Percentiles rank a stretch among this genome's conserved stretches.
Conservation (phyloP, 2,888 invertebrate genomes). For the Halocaridina rubra region DNA sequence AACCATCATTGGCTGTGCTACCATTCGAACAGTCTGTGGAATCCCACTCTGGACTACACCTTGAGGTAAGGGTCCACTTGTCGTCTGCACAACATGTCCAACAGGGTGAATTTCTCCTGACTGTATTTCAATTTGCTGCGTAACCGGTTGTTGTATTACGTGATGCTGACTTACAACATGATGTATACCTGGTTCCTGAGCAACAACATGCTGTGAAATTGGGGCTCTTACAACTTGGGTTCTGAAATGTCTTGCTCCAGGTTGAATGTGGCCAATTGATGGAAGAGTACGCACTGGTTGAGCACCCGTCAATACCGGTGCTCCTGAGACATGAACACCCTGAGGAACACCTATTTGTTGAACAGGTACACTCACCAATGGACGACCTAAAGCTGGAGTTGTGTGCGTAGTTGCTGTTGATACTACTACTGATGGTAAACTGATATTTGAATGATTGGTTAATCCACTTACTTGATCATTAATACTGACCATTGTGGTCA, state of each 20-base stretch:
- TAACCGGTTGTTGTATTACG: slow-evolving; percentile 32
- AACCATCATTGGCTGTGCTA: slow-evolving; percentile 55
- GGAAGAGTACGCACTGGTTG: slow-evolving; percentile 41
- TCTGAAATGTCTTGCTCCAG: slow-evolving; percentile 40
- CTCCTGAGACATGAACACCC: slow-evolving; percentile 7
- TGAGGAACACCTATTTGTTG: slow-evolving; percentile 40
- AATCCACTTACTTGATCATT: slow-evolving; percentile 50
- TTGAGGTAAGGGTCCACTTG: slow-evolving; percentile 25
- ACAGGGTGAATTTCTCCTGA: slow-evolving; percentile 34
- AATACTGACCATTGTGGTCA: slow-evolving; percentile 38
- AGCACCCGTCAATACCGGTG: background rate
- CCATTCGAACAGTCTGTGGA: slow-evolving; percentile 49
- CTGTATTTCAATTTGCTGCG: slow-evolving; percentile 29
- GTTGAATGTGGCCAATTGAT: slow-evolving; percentile 41
- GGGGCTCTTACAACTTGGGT: slow-evolving; percentile 45
- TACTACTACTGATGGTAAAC: background rate
- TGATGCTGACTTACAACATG: slow-evolving; percentile 42
- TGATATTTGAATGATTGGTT: slow-evolving; percentile 22
- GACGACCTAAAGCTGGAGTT: slow-evolving; percentile 40
- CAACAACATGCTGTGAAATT: slow-evolving; percentile 19
- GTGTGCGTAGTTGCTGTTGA: slow-evolving; percentile 42
- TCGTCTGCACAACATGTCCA: slow-evolving; percentile 47
- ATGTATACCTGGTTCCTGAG: slow-evolving; percentile 21
- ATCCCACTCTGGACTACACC: slow-evolving; percentile 41
- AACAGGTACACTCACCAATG: slow-evolving; percentile 43